Base-by-base conservation (phyloP, 1,140 invertebrate genomes). In the Diachasmimorpha longicaudata region DNA sequence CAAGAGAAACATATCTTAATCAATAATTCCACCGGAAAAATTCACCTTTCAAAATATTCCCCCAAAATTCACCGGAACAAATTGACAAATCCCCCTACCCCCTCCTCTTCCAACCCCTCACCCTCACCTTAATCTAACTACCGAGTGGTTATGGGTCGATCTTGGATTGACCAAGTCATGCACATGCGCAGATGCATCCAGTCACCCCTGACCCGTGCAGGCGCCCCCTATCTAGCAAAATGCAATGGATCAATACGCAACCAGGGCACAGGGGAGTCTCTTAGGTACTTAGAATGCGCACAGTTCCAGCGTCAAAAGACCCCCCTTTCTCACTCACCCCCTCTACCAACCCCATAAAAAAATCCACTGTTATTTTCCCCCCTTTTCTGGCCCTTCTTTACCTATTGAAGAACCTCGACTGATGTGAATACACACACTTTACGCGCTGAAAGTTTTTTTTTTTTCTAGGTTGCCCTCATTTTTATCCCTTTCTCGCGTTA, bases 181-280 rank as follows among this genome's bases (percentile, higher is more conserved):
- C 42, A 73, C 70, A 75, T 75, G 77, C 72, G 74, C 70, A 72
- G 37, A 23, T 55, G n/a, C 68, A 71, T 55, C 8, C 19, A 14
- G n/a, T 39, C 70, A 75, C 77, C 77, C 77, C 73, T 78, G 77
- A 75, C 73, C 78, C 72, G 72, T 74, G 70, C 44, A 77, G 48
- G 69, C 66, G 39, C 69, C 55, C 58, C 36, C 58, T 48, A 71
- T 74, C 58, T 72, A 67, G 31, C 70, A 70, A 73, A 39, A 23
- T 42, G 19, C 77, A 82, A 8, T 79, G 83, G 85, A 87, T 88
- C 86, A 86, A 88, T 88, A 87, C 85, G 75, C 84, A 88, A 86
- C 85, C 85, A 85, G 86, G 86, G 85, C 86, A 87, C 79, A 82
- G 79, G 21, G 6, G 39, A 31, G 55, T 39, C 36, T 23, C 55